A percentile compares a stretch with the other conserved stretches of the same genome.
phyloP scores from a whole-genome alignment of 2,888 invertebrate genomes.

The Acheta domesticus region DNA sequence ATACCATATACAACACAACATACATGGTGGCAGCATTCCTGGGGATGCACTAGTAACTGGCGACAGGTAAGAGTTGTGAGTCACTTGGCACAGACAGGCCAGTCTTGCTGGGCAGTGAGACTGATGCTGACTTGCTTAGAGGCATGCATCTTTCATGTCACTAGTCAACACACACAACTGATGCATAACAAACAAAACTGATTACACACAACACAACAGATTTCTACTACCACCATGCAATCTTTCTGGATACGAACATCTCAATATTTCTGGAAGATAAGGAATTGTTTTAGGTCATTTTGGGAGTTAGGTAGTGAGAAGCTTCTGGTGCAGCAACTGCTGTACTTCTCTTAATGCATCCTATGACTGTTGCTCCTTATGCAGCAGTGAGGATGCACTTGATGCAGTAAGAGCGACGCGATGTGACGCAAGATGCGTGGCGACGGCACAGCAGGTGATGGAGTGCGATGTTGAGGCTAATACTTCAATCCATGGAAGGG shows the following conservation, averaged over 20 bases:
- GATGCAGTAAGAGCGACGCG: not conserved
- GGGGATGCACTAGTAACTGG: not conserved
- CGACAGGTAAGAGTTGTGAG: not conserved
- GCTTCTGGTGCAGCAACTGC: not conserved
- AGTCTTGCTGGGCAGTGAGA: not conserved
- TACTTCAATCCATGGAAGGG: no score
- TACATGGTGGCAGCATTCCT: not conserved
- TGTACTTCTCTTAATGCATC: not conserved
- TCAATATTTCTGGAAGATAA: not conserved
- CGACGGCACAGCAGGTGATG: no score
- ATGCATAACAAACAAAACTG: not conserved
- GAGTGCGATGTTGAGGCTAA: no score
- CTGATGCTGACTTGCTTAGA: not conserved
- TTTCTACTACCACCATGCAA: not conserved
- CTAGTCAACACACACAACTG: conserved; percentile 1
- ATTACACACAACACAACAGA: not conserved
- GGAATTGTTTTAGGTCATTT: not conserved
- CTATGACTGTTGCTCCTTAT: no score
- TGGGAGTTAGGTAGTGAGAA: not conserved
- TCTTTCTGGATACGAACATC: not conserved
- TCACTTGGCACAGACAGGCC: not conserved
- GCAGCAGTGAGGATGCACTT: not conserved
- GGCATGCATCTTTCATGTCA: conserved; percentile 1
- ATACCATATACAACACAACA: not conserved
- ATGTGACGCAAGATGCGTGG: no score